Base-by-base conservation (phyloP, 2,888 invertebrate genomes). In the Cephonodes hylas region DNA sequence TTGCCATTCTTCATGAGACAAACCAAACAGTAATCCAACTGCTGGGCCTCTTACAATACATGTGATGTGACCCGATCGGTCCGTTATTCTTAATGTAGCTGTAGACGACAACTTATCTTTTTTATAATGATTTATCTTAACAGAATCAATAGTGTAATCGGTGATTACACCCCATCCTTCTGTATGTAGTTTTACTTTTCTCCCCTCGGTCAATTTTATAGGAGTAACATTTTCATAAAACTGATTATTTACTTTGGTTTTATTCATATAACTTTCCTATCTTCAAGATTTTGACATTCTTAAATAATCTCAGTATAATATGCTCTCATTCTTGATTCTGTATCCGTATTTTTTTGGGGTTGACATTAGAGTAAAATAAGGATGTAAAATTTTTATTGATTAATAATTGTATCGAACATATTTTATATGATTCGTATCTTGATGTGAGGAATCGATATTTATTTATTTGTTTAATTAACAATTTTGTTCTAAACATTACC, bases 81-180 rank as follows among this genome's bases (percentile, higher is more conserved):
- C 92, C 25, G 77, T 74, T 63, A 91, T 72, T 77, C 85, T 87
- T 5, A 93, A 64, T 5, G 85, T 84, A 22, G 92, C 93, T 10
- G 78, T 73, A 7, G 90, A 85, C 20, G 74, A 69, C 23, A 75
- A 70, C 27, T 69, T 66, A 42, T 79, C 81, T 57, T 76, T 72
- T 64, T 74, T 80, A 23, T 66, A 71, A 27, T 77, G 73, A 63
- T 84, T 83, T 61, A 93, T 84, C 74, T 93, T 93, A 1, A 91
- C 89, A 0, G 91, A 92, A 71, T 93, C 93, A 48, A 93, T 70
- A 64, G 79, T 79, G 69, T 86, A 93, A 60, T 90, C 87, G 7
- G 86, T 80, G 46, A 93, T 67, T 22, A 90, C 61, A 38, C 90
- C 83, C 93, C 93, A 93, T 67, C 84, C 72, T 68, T 78, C 75